Percentiles rank a stretch among this genome's conserved stretches.
These are phyloP conservation scores for Todiramphus chloris DNA, from an alignment of 2,113 vertebrate genomes.

Conservation along the genomic window DNA sequence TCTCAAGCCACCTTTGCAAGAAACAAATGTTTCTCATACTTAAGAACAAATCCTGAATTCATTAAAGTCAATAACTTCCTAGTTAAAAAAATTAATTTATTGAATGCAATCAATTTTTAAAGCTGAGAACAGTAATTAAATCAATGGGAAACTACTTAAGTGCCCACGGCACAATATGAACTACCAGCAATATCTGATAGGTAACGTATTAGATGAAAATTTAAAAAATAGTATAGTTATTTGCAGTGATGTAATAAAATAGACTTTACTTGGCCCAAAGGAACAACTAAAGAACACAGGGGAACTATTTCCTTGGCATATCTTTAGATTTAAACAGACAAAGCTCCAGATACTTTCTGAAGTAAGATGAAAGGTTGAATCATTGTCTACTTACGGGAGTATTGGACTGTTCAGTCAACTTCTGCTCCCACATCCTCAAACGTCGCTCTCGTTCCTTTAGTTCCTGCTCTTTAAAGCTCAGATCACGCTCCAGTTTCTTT, in stretches of 20 bases:
- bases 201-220: background rate
- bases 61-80: background rate
- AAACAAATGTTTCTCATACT: background rate
- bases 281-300: background rate
- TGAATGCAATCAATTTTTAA: background rate
- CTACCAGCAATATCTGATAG: background rate
- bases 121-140: background rate
- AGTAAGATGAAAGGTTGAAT: background rate
- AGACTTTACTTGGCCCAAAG: background rate
- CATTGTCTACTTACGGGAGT: constrained; percentile 88
- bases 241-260: background rate
- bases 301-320: background rate
- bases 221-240: background rate
- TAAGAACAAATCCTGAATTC: background rate
- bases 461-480: constrained; percentile 97
- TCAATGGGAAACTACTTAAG: background rate
- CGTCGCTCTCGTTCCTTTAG: constrained; percentile 93
- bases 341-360: background rate
- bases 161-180: background rate
- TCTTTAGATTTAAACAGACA: constrained; percentile 6
- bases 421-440: constrained; percentile 97
- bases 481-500: constrained; percentile 96
- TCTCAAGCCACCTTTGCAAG: background rate
- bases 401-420: constrained; percentile 94
- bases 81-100: background rate